Base-by-base conservation (phyloP, 2,113 vertebrate species). In the Burhinus bistriatus region DNA sequence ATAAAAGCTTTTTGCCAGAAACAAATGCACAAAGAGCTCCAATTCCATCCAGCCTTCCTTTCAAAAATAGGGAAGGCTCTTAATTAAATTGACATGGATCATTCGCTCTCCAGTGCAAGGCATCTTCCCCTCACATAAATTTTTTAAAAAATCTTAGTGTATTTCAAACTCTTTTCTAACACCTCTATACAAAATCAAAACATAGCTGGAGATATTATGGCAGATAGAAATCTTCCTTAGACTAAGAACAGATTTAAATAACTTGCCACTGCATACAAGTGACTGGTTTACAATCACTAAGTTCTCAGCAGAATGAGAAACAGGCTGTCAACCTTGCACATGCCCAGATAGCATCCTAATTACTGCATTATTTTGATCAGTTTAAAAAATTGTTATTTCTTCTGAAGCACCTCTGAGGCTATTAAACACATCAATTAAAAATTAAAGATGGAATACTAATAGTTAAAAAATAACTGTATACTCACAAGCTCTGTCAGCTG, bases 401-500 rank as follows among this genome's bases (percentile, higher is more conserved):
- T 79, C 66, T 72, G 65, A 90, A 83, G 61, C 14, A 83, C 5
- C 22, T 59, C 21, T 1, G 3, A 92, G 87, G 3, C 36, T 64
- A 45, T 40, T 38, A 71, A 62, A 19, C 16, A 57, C 7, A 69
- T 42, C 6, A 64, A 65, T 72, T 71, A 57, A 38, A 70, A 86
- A 36, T 40, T 70, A 29, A 54, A 95, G 23, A 81, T 79, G 38
- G 5, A 96, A 89, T 0, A 83, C 57, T 19, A 79, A 55, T 6
- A 84, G 14, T 18, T 73, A 58, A 82, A 83, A 95, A 86, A 66
- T n/a, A 95, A 94, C 54, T 25, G 83, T 65, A 84, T 93, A 98
- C 99, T 98, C 93, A 99, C 99, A 98, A 99, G 99, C 94, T 99
- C 99, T 9, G 99, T 99, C 90, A 99, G 98, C 54, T 99, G 98